Percentiles rank a stretch among this genome's conserved stretches.
phyloP scores from a whole-genome alignment of 1,140 invertebrate genomes.

The Lucilia cuprina region DNA sequence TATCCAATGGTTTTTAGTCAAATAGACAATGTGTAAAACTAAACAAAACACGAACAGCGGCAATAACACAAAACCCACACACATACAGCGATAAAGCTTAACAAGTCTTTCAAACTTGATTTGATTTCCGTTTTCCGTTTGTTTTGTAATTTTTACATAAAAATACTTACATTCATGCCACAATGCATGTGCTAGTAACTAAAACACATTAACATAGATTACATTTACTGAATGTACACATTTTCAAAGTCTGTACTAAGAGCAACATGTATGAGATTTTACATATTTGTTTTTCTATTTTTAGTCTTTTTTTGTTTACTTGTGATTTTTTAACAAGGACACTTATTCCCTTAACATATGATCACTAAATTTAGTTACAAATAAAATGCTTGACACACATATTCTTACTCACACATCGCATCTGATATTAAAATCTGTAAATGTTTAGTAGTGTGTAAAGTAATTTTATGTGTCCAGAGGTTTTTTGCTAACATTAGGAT shows the following conservation, averaged over 20 bases:
- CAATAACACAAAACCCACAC: background rate
- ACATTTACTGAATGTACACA: background rate
- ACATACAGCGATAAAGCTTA: background rate
- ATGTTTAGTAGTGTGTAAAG: background rate
- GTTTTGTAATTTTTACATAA: background rate
- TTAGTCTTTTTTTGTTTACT: background rate
- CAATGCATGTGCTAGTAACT: background rate
- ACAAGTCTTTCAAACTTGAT: background rate
- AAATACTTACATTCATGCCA: background rate
- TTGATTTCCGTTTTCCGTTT: background rate
- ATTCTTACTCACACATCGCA: background rate
- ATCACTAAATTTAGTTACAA: background rate
- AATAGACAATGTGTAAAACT: slow-evolving; percentile 24
- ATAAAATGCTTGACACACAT: background rate
- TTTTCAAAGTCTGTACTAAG: background rate
- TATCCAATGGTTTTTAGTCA: slow-evolving; percentile 25
- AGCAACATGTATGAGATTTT: background rate
- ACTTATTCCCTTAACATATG: background rate
- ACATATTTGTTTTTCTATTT: background rate
- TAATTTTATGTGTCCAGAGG: background rate
- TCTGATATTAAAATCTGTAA: background rate
- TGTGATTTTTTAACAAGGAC: background rate
- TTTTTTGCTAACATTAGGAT: background rate
- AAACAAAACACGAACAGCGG: background rate
- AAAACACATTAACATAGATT: background rate